Evolutionary conservation across 2,797 vertebrate genomes (phyloP), one percentile per base, ranked within the genome.

Genomic region (Leptoclinus maculatus): DNA sequence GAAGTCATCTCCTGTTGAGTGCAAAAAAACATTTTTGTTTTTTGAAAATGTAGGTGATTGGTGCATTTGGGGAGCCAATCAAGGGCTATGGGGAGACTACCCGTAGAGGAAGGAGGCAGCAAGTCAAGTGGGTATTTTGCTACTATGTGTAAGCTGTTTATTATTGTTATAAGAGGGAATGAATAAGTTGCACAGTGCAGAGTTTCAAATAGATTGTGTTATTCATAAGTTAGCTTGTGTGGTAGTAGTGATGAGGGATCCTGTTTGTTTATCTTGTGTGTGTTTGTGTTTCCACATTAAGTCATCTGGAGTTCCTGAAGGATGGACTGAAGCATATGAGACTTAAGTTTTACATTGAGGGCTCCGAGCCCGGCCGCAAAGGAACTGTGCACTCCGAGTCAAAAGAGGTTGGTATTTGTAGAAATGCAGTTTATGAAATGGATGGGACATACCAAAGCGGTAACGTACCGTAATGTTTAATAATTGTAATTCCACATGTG

Each of bases 321-420:
- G 95, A 98, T 0, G 97, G 96, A 58, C 80, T 96, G 82, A 98
- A 96, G 82, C 91, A 96, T 32, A 96, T 97, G 93, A 95, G 95
- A 58, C 91, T 99, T 38, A 98, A 96, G 89, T 99, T 99, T 94
- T 98, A 99, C 91, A 98, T 99, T 12, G 95, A 98, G 83, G 98
- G 98, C 25, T 95, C 95, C 0, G 97, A 98, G 89, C 95, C 97
- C 1, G 97, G 96, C 51, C 93, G 96, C 64, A 96, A 91, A 68
- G 98, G 98, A 81, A 98, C 96, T 0, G 98, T 98, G 60, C 96
- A 99, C 29, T 93, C 95, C 10, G 97, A 99, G 89, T 95, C 97
- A 32, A 97, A 95, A 93, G 96, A 99, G 97, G 98, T 92, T 51
- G 0, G 78, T 79, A 10, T 56, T 66, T 17, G 64, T 29, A 7